Percentiles rank a stretch among this genome's conserved stretches.
Conservation (phyloP, 1,140 invertebrate species). For the Portunus trituberculatus region DNA sequence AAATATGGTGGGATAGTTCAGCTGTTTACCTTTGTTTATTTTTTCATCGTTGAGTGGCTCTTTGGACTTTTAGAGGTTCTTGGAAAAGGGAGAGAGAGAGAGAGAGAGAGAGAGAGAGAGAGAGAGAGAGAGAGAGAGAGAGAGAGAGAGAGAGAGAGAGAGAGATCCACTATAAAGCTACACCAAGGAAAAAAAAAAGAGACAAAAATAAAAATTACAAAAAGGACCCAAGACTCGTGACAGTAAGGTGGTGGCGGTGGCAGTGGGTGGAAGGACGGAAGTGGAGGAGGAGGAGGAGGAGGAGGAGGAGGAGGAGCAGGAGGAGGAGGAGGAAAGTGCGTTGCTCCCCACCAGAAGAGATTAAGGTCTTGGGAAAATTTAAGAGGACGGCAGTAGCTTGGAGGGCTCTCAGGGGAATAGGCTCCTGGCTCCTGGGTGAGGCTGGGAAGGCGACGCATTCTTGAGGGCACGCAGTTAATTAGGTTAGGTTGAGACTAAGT, state of each 20-base stretch:
- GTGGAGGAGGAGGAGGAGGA: background rate
- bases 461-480: background rate
- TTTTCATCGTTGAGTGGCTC: too few relatives aligned
- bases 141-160: constrained; percentile 9
- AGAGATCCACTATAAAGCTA: background rate
- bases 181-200: background rate
- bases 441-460: background rate
- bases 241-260: background rate
- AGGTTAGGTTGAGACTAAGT: background rate
- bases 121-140: background rate
- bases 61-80: too few relatives aligned
- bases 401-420: background rate
- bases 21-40: too few relatives aligned
- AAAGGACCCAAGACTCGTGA: background rate
- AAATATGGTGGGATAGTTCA: too few relatives aligned
- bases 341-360: background rate
- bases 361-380: constrained; percentile 23
- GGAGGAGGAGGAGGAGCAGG: too few relatives aligned
- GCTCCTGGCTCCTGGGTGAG: background rate
- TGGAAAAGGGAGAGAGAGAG: background rate
- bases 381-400: constrained; percentile 1
- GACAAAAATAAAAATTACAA: background rate
- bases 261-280: background rate
- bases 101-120: constrained; percentile 17
- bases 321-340: background rate